Percentiles rank a stretch among this genome's conserved stretches.
Evolutionary conservation across 2,797 vertebrate species (phyloP).

Genomic region (Poeciliopsis turneri): DNA sequence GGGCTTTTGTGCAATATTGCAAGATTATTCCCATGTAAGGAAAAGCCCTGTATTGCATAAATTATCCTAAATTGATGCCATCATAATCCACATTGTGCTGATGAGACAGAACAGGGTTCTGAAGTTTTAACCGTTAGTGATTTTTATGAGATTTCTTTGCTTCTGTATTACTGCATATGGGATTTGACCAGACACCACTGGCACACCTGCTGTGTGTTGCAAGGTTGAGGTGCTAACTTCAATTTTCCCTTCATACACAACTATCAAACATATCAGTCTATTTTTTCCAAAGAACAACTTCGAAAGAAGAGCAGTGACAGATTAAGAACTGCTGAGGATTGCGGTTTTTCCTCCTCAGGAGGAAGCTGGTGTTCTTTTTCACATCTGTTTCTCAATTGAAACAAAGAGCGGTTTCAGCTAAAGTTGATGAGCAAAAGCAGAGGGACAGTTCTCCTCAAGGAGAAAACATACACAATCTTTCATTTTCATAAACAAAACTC

Average conservation of each 20-base stretch:
- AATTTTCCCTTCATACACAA: neutral
- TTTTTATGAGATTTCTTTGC: neutral
- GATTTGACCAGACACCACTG: neutral
- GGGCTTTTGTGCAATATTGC: too few species aligned
- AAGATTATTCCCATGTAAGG: neutral
- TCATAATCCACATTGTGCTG: neutral
- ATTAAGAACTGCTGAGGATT: neutral
- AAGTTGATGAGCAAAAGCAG: neutral
- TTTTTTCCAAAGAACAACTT: neutral
- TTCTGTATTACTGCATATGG: neutral
- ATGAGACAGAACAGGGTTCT: neutral
- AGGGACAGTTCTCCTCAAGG: neutral
- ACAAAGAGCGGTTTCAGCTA: conserved; percentile 2
- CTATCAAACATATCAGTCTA: neutral
- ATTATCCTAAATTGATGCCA: neutral
- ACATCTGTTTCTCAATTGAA: conserved; percentile 1
- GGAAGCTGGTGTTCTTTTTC: neutral
- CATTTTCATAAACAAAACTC: neutral
- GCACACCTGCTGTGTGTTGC: neutral
- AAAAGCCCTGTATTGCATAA: neutral
- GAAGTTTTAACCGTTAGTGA: neutral
- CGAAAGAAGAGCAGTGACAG: neutral
- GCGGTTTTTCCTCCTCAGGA: neutral
- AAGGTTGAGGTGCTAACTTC: neutral
- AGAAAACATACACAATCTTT: neutral